These are phyloP conservation scores for Nycteola revayana DNA, from an alignment of 2,888 invertebrate genomes.

Conservation along the genomic window DNA sequence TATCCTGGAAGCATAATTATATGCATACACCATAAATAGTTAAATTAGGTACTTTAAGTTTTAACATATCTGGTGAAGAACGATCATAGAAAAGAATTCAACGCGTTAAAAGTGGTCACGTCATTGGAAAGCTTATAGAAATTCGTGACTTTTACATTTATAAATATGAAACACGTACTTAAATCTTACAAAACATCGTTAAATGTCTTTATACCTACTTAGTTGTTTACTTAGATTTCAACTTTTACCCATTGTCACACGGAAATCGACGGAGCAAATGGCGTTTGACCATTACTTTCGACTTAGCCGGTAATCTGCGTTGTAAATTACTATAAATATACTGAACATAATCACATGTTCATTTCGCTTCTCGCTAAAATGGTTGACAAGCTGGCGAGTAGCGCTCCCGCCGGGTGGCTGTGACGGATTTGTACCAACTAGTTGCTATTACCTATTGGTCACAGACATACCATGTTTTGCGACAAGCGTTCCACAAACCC, in stretches of 20 bases:
- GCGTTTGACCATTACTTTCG: conserved; percentile 10
- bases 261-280: conserved; percentile 16
- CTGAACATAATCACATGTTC: conserved; percentile 20
- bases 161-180: no score
- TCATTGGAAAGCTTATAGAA: no score
- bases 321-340: conserved; percentile 9
- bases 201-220: no score
- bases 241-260: conserved; percentile 6
- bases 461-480: conserved; percentile 44
- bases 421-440: conserved; percentile 36
- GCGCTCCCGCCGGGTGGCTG: conserved; percentile 24
- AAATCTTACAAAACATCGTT: no score
- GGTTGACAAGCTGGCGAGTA: conserved; percentile 27
- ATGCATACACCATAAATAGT: no score
- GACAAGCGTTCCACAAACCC: conserved; percentile 59
- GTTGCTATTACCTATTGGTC: conserved; percentile 51
- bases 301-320: conserved; percentile 17
- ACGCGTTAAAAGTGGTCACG: no score
- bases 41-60: no score
- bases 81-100: no score
- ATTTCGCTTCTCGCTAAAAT: conserved; percentile 27
- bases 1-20: no score
- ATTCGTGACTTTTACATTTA: no score
- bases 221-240: no score
- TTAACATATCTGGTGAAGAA: no score